Conservation (phyloP, 2,113 vertebrate genomes). For the Panurus biarmicus region DNA sequence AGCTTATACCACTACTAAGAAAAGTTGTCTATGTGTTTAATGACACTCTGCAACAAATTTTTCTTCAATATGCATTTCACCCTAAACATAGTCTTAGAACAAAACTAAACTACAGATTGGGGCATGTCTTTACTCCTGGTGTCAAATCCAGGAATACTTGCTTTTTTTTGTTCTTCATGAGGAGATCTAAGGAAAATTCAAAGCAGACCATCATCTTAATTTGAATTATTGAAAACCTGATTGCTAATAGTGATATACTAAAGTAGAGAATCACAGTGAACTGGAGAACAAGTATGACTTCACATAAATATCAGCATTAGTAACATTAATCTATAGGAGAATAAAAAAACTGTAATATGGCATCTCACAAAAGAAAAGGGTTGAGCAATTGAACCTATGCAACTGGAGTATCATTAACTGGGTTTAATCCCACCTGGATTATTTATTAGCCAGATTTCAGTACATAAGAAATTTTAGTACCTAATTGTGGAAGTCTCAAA, state of each 20-base stretch:
- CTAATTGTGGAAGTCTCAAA: conserved; percentile 25
- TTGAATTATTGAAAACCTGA: background rate
- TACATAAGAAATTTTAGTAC: background rate
- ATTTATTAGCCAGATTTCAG: conserved; percentile 14
- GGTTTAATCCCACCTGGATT: conserved; percentile 13
- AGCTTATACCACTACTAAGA: background rate
- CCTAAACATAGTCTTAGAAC: background rate
- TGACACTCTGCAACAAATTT: background rate
- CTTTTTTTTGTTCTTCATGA: background rate
- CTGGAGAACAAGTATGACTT: background rate
- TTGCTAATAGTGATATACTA: background rate
- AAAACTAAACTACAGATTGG: background rate
- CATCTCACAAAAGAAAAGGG: background rate
- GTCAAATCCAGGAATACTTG: background rate
- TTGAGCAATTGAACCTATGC: background rate
- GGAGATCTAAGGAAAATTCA: background rate
- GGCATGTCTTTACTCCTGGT: background rate
- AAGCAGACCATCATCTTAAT: background rate
- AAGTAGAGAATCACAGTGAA: background rate
- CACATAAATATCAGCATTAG: background rate
- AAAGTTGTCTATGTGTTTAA: background rate
- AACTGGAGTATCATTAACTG: background rate
- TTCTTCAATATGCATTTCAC: background rate
- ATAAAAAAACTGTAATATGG: background rate
- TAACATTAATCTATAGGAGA: background rate